These are phyloP conservation scores for Chiridota heheva DNA, from an alignment of 35 echinoderm and acorn worm species.

Conservation along the genomic window DNA sequence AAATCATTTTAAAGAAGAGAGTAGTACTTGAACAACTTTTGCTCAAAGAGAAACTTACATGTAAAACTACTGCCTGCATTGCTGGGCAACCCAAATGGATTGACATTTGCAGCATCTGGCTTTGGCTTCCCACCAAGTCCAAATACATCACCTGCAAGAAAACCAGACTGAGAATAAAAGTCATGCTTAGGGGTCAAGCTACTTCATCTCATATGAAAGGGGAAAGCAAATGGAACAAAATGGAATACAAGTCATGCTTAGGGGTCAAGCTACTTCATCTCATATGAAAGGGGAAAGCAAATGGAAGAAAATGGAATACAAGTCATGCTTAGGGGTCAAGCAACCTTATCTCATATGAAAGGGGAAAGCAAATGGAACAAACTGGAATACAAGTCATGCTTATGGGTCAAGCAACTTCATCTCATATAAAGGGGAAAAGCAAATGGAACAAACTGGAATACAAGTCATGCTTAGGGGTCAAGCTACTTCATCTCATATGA, in stretches of 20 bases:
- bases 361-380: too few relatives aligned
- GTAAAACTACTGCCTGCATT: neutral
- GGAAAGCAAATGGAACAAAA: neutral
- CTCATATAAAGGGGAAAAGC: too few relatives aligned
- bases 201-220: neutral
- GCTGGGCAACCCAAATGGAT: conserved; percentile 70
- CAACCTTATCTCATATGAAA: too few relatives aligned
- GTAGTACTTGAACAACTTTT: neutral
- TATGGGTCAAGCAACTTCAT: too few relatives aligned
- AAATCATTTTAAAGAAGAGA: neutral
- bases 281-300: too few relatives aligned
- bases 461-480: too few relatives aligned
- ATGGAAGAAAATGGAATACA: too few relatives aligned
- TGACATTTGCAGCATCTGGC: conserved; percentile 83
- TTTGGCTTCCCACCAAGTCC: conserved; percentile 88
- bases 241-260: neutral
- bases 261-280: neutral
- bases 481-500: too few relatives aligned
- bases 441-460: too few relatives aligned
- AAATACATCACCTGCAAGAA: conserved; percentile 67
- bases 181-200: neutral
- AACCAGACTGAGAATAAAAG: conserved; percentile 12
- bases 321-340: too few relatives aligned
- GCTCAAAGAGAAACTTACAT: conserved; percentile 32
- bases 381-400: too few relatives aligned